These are phyloP conservation scores for Stenoptilia bipunctidactyla DNA, from an alignment of 2,888 invertebrate genomes.

Conservation along the genomic window DNA sequence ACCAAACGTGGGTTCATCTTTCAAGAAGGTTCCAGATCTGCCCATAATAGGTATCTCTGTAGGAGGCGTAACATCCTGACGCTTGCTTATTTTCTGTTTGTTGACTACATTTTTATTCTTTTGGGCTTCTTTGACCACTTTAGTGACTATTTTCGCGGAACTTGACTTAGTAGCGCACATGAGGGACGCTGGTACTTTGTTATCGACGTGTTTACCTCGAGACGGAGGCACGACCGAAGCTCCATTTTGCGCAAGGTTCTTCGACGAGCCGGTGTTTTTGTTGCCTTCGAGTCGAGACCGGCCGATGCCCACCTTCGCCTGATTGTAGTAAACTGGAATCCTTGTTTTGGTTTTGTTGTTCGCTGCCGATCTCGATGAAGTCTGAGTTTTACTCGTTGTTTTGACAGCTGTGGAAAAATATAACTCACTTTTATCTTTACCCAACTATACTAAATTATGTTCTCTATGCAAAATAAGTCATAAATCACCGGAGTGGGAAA, in stretches of 20 bases:
- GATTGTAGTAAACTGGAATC: conserved; percentile 39
- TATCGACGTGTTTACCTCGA: conserved; percentile 16
- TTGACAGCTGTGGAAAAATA: conserved; percentile 26
- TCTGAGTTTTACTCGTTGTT: conserved; percentile 19
- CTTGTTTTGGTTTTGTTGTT: conserved; percentile 32
- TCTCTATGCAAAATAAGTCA: too few relatives aligned
- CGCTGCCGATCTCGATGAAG: conserved; percentile 10
- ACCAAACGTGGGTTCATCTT: conserved; percentile 77
- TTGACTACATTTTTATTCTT: conserved; percentile 9
- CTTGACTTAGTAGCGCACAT: conserved; percentile 73
- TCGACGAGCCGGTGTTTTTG: too few relatives aligned
- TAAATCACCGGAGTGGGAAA: too few relatives aligned
- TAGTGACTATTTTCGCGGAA: conserved; percentile 65
- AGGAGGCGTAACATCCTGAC: conserved; percentile 4
- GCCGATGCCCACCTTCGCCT: conserved; percentile 16
- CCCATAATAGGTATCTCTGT: conserved; percentile 46
- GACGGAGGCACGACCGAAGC: conserved; percentile 1
- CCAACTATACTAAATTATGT: too few relatives aligned
- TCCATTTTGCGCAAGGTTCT: conserved; percentile 1
- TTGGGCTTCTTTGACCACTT: conserved; percentile 28
- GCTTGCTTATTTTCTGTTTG: conserved; percentile 1
- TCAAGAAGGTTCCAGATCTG: conserved; percentile 80
- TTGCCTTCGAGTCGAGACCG: too few relatives aligned
- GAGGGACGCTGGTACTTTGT: conserved; percentile 36
- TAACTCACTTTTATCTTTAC: too few relatives aligned